phyloP scores from a whole-genome alignment of 2,797 vertebrate genomes.

The Lagodon rhomboides region DNA sequence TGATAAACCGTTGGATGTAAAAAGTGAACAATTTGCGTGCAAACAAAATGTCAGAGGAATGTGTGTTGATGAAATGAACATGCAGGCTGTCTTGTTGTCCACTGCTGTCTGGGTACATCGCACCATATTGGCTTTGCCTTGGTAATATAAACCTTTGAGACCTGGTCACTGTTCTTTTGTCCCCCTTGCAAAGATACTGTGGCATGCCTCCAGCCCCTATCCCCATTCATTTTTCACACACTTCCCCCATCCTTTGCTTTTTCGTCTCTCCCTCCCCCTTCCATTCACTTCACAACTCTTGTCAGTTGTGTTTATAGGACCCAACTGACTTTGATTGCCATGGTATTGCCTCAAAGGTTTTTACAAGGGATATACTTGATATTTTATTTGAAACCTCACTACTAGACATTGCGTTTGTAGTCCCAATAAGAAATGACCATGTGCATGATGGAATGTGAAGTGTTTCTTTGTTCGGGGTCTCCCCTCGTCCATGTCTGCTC shows the following conservation, averaged over 20 bases:
- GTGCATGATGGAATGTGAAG: constrained; percentile 73
- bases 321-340: constrained; percentile 42
- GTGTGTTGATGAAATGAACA: not conserved
- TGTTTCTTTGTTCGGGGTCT: constrained; percentile 69
- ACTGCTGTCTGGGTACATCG: not conserved
- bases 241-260: constrained; percentile 65
- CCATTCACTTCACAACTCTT: constrained; percentile 64
- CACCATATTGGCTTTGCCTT: constrained; percentile 41
- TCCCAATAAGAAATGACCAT: constrained; percentile 15
- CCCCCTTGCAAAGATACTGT: constrained; percentile 59
- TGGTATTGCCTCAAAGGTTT: constrained; percentile 18
- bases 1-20: constrained; percentile 21
- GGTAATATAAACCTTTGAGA: constrained; percentile 52
- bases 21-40: constrained; percentile 9
- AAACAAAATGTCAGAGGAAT: constrained; percentile 36
- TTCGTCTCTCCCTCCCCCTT: constrained; percentile 67
- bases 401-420: constrained; percentile 3
- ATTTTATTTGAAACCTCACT: constrained; percentile 26
- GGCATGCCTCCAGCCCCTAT: constrained; percentile 67
- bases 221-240: constrained; percentile 74
- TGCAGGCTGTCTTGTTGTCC: constrained; percentile 3
- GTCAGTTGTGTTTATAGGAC: constrained; percentile 51
- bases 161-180: constrained; percentile 70
- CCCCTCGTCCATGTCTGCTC: constrained; percentile 49
- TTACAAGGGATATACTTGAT: not conserved